Evolutionary conservation across 2,113 vertebrate genomes (phyloP), one percentile per base, ranked within the genome.

Genomic region (Chlorodrepanis virens): DNA sequence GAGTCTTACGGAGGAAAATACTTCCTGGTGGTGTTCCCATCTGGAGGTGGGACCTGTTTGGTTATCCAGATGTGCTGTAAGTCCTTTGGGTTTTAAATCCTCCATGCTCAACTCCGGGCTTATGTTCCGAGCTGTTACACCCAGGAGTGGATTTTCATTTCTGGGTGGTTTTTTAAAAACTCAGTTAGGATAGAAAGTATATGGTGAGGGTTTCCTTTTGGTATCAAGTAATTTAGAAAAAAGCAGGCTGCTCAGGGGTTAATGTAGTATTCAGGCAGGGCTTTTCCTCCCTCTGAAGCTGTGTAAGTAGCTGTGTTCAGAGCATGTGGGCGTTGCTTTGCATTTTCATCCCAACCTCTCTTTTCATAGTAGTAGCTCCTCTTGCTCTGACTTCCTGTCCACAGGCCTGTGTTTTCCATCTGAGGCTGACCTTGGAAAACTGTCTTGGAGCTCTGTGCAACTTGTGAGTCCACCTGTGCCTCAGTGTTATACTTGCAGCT

Each of bases 121-220:
- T 71, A 17, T 27, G 35, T 78, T 88, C 11, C 16, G 63, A 77
- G 28, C 68, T 80, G 10, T 65, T 57, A 4, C 1, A 13, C 29
- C 3, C 6, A 45, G 15, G 9, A 35, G 23, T 39, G 29, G 13
- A 37, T 79, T 82, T 70, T 67, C 0, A 6, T 68, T 68, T 54
- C 24, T 71, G 42, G 29, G 10, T 25, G 14, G 0, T 5, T 4
- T 19, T 20, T 29, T 40, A 0, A 2, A 14, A 3, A 39, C 9
- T 68, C 27, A 54, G 8, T 79, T 52, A 68, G 6, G 17, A 8
- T 72, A 56, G 67, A 27, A 91, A 75, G 45, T 78, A 31, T 0
- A 22, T 0, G 1, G 4, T 56, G 21, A 24, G 10, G 1, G 4
- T 2, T 11, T 13, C n/a, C 49, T 45, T 54, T 19, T 65, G 24